Evolutionary conservation across 53 echinoderm and acorn worm genomes (phyloP).

Genomic region (Apostichopus leukothele): DNA sequence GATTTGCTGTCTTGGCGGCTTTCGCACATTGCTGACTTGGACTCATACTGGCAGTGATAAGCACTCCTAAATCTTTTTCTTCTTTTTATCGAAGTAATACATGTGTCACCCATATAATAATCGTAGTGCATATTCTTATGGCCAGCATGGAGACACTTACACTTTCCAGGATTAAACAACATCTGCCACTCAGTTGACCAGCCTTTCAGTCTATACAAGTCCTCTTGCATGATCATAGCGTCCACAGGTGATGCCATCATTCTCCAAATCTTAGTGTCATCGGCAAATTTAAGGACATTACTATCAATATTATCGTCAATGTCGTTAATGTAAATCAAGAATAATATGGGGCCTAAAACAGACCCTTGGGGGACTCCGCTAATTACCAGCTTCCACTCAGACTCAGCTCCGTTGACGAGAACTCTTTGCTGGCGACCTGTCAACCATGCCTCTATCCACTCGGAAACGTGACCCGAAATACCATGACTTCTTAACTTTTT

Average conservation of each 20-base stretch:
- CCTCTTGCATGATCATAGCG: not conserved
- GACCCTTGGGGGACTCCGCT: slow-evolving; percentile 11
- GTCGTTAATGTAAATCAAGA: slow-evolving; percentile 24
- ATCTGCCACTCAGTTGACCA: slow-evolving; percentile 34
- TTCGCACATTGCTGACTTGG: not conserved
- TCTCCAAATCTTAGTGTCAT: slow-evolving; percentile 18
- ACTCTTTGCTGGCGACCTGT: not conserved
- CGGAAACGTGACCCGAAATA: not conserved
- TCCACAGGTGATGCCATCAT: slow-evolving; percentile 13
- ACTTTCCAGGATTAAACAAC: not conserved
- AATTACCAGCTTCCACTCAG: not conserved
- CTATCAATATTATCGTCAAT: not conserved
- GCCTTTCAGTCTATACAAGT: not conserved
- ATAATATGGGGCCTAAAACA: not conserved
- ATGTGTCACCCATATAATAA: slow-evolving; percentile 1
- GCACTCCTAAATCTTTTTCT: too few relatives aligned
- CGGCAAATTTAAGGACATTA: slow-evolving; percentile 10
- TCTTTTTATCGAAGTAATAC: not conserved
- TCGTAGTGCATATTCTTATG: not conserved
- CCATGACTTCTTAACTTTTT: not conserved
- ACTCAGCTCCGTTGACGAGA: not conserved
- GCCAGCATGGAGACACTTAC: not conserved
- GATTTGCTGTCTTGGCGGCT: not conserved
- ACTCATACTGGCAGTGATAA: not conserved
- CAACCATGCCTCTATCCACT: not conserved